Evolutionary conservation across 2,888 invertebrate genomes (phyloP).

Genomic region (Syritta pipiens): DNA sequence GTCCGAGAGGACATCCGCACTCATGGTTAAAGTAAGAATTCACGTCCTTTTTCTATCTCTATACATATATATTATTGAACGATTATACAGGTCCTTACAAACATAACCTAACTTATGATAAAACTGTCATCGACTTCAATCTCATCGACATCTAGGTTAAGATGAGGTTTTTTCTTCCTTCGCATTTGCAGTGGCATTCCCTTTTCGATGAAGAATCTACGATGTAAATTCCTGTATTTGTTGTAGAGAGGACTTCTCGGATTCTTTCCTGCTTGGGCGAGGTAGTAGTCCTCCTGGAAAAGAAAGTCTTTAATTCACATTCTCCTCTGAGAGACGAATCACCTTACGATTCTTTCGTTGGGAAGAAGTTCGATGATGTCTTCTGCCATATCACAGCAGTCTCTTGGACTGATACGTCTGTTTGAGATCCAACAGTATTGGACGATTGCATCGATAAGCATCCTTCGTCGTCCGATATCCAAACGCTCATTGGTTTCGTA

Average conservation of each 20-base stretch:
- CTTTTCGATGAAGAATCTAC: constrained; percentile 20
- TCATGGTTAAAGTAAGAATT: constrained; percentile 92
- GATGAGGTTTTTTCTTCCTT: not conserved
- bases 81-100: not conserved
- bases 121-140: constrained; percentile 38
- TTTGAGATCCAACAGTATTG: constrained; percentile 62
- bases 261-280: constrained; percentile 64
- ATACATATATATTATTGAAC: not conserved
- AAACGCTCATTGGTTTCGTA: constrained; percentile 70
- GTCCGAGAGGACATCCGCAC: constrained; percentile 95
- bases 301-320: not conserved
- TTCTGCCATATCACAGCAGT: constrained; percentile 69
- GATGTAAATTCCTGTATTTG: constrained; percentile 69
- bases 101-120: constrained; percentile 41
- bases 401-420: constrained; percentile 55
- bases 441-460: constrained; percentile 67
- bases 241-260: constrained; percentile 71
- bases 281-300: constrained; percentile 70
- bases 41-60: not conserved
- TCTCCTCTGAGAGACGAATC: not conserved
- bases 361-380: constrained; percentile 71
- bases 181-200: not conserved
- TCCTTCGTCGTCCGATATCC: constrained; percentile 67
- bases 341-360: constrained; percentile 62
- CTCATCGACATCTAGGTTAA: not conserved